phyloP scores from a whole-genome alignment of 1,140 invertebrate genomes.

The Scaptomyza hsui region DNA sequence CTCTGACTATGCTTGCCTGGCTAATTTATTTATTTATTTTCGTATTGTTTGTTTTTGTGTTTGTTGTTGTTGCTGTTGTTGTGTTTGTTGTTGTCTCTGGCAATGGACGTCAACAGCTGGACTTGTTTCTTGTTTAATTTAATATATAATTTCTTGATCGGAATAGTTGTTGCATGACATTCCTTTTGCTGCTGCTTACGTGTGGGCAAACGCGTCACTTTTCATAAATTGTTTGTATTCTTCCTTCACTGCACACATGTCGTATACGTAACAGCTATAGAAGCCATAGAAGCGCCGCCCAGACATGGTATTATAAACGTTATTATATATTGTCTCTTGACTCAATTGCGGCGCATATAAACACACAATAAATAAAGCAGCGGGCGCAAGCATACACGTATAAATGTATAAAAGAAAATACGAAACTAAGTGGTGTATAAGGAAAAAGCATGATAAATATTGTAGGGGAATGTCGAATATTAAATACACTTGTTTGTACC shows the following conservation, averaged over 20 bases:
- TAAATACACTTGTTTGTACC: not conserved
- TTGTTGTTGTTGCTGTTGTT: slow-evolving; percentile 13
- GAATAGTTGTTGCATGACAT: slow-evolving; percentile 69
- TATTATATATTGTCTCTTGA: slow-evolving; percentile 62
- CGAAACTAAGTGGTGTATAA: slow-evolving; percentile 23
- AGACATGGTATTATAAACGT: slow-evolving; percentile 50
- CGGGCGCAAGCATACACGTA: slow-evolving; percentile 34
- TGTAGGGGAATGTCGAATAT: not conserved
- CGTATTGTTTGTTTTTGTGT: slow-evolving; percentile 32
- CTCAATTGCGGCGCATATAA: slow-evolving; percentile 56
- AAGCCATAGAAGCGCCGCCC: slow-evolving; percentile 55
- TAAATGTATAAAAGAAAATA: slow-evolving; percentile 35
- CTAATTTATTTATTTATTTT: slow-evolving; percentile 80
- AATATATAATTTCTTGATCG: slow-evolving; percentile 64
- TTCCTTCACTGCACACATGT: slow-evolving; percentile 40
- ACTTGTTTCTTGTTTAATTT: slow-evolving; percentile 58
- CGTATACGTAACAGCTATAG: slow-evolving; percentile 67
- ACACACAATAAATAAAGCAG: slow-evolving; percentile 65
- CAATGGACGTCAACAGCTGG: slow-evolving; percentile 76
- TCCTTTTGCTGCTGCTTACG: not conserved
- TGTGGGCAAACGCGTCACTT: slow-evolving; percentile 54
- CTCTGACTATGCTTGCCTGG: slow-evolving; percentile 13
- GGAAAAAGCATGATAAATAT: not conserved
- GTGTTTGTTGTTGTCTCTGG: slow-evolving; percentile 31
- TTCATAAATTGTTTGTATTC: not conserved